Base-by-base conservation (phyloP, 92 coral and sea anemone species). In the Paramuricea clavata region DNA sequence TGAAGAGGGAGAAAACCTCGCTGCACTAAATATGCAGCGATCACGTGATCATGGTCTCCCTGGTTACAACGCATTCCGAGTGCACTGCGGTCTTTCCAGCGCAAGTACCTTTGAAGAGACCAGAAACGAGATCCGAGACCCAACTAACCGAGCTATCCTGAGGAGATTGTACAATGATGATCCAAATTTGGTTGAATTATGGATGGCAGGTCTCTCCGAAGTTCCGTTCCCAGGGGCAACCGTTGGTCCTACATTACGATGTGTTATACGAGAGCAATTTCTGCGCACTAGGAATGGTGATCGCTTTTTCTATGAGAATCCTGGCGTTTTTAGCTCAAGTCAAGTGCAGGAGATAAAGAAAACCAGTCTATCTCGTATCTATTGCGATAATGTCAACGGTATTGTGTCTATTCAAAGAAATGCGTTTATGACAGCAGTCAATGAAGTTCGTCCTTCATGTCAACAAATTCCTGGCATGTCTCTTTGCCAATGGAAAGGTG, bases 1-100 rank as follows among this genome's bases (percentile, higher is more conserved):
- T 12, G 27, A 39, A 3, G 41, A 39, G 7, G 72, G 39, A 2
- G 2, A 27, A 6, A 65, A 65, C 42, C 41, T 65, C 0, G 72
- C 72, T 26, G 72, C 72, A 9, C 31, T 65, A n/a, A 65, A 65
- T 27, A 65, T 65, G 15, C 72, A 65, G 42, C 35, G 72, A 10
- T 3, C 41, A 28, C 27, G 72, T 27, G 72, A 65, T 65, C 72
- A 65, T 41, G 72, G 72, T 12, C 28, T 65, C 41, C 72, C 72
- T 28, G 72, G 72, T 9, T 65, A 65, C 12, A 65, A 65, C 42
- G 72, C 72, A 13, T 65, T 28, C 72, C 27, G 72, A 26, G 19
- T 39, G 13, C 2, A 2, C n/a, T 65, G 72, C 25, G 19, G 19
- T 27, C 28, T 65, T 16, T 12, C 0, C 11, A 33, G 28, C 2